These are phyloP conservation scores for Strigamia crassipes DNA, from an alignment of 2,888 invertebrate genomes.

Conservation along the genomic window DNA sequence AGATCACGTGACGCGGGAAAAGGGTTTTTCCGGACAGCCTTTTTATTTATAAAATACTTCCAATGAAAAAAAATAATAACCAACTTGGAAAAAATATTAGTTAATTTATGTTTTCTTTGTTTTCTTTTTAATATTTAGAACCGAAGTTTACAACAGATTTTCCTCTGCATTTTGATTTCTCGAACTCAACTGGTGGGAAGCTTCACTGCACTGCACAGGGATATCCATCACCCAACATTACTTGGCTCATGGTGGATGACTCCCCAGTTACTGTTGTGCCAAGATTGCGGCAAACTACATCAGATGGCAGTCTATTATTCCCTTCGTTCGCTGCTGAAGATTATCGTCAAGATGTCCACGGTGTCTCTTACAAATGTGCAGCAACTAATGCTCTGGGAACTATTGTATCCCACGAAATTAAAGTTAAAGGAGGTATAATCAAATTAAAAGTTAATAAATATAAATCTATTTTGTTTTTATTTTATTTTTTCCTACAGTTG, in stretches of 20 bases:
- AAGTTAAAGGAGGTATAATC: constrained; percentile 52
- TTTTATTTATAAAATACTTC: no score
- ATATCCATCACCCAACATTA: constrained; percentile 54
- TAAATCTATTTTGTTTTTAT: no score
- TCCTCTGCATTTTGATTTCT: constrained; percentile 53
- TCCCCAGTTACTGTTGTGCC: constrained; percentile 54
- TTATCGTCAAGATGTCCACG: constrained; percentile 52
- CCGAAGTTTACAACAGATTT: neutral
- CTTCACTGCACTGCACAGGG: constrained; percentile 55
- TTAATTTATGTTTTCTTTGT: neutral
- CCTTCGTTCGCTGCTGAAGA: constrained; percentile 45
- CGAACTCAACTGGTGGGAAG: constrained; percentile 55
- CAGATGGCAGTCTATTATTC: constrained; percentile 53
- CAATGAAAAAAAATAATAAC: no score
- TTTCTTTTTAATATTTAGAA: neutral
- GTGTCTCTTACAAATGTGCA: constrained; percentile 52
- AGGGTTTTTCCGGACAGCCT: no score
- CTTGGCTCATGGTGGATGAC: constrained; percentile 54
- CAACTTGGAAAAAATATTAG: neutral
- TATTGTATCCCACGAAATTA: constrained; percentile 52
- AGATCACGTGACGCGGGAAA: neutral
- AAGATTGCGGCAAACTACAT: constrained; percentile 52
- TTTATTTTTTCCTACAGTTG: constrained; percentile 53
- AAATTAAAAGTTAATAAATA: no score
- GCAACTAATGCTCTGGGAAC: constrained; percentile 52